Evolutionary conservation across 2,888 invertebrate species (phyloP), one percentile per base, ranked within the genome.

Genomic region (Isoperla grammatica): DNA sequence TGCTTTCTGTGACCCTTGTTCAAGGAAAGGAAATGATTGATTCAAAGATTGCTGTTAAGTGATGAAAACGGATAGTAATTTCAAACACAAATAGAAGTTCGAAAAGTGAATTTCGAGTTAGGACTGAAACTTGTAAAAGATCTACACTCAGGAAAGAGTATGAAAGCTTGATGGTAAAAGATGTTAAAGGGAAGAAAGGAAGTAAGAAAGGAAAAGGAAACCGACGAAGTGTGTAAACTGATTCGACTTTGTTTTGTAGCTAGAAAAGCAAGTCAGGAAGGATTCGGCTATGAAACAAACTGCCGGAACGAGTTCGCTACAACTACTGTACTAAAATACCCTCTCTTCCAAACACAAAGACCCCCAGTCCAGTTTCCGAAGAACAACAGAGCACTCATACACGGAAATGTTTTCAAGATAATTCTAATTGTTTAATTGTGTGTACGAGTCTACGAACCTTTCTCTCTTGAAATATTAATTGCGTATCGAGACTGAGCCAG

Each of bases 181-280:
- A 48, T 19, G 46, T 29, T 23, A 35, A 50, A 20, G 49, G 40
- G 49, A 53, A 56, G 50, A 11, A 49, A 58, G 59, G 20, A 42
- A 54, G 43, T 17, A 49, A 56, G 57, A 50, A 60, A 57, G 57
- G 48, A 57, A 50, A 60, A 57, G 57, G 48, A 57, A 56, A 23
- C 39, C 54, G 61, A 43, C 54, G 57, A 53, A 57, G 53, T 57
- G 61, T 57, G 46, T 57, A 53, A 61, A 57, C 39, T 45, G 57
- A 45, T 56, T 61, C 54, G 60, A 56, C 56, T 60, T 60, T 60
- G 60, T 60, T 60, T 60, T 40, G 56, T 22, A 29, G 43, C 59
- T 45, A 5, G 45, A 12, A 45, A 45, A 45, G 45, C 45, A 45
- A 45, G 45, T 19, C n/a, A 45, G 45, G 45, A 19, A 13, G 42